phyloP scores from a whole-genome alignment of 2,797 vertebrate genomes.

The Siniperca undulata region DNA sequence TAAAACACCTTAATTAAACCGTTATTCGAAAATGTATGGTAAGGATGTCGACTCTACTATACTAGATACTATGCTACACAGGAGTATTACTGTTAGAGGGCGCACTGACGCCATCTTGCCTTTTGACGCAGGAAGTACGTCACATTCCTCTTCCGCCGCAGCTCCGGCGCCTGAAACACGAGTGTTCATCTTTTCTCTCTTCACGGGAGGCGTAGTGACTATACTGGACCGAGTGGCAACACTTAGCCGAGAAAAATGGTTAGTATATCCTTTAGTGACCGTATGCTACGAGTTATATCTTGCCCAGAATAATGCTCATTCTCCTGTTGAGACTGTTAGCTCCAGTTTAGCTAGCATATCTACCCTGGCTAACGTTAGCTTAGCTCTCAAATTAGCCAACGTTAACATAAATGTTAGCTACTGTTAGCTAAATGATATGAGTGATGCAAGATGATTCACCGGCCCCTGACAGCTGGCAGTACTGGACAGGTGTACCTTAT shows the following conservation, averaged over 20 bases:
- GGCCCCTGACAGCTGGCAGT: not conserved
- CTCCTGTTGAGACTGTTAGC: not conserved
- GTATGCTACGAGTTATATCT: fast-evolving
- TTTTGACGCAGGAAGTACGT: constrained; percentile 42
- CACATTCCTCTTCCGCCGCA: constrained; percentile 71
- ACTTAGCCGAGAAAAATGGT: constrained; percentile 72
- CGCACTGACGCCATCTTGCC: not conserved
- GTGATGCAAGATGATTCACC: not conserved
- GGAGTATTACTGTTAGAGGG: not conserved
- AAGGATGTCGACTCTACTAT: too few relatives aligned
- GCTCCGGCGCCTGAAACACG: constrained; percentile 73
- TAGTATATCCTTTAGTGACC: not conserved
- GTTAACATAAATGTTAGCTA: not conserved
- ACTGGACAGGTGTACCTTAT: fast-evolving
- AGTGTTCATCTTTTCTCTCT: constrained; percentile 61
- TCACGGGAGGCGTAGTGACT: not conserved
- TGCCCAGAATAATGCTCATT: fast-evolving
- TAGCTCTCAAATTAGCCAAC: constrained; percentile 23
- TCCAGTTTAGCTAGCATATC: constrained; percentile 3
- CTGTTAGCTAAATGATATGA: not conserved
- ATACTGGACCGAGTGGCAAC: constrained; percentile 2
- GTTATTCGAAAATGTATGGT: not conserved
- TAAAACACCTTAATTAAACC: not conserved
- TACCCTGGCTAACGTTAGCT: constrained; percentile 54
- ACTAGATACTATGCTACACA: not conserved